These are phyloP conservation scores for Cheirogaleus major DNA, from an alignment of 2,797 vertebrate genomes.

Conservation along the genomic window DNA sequence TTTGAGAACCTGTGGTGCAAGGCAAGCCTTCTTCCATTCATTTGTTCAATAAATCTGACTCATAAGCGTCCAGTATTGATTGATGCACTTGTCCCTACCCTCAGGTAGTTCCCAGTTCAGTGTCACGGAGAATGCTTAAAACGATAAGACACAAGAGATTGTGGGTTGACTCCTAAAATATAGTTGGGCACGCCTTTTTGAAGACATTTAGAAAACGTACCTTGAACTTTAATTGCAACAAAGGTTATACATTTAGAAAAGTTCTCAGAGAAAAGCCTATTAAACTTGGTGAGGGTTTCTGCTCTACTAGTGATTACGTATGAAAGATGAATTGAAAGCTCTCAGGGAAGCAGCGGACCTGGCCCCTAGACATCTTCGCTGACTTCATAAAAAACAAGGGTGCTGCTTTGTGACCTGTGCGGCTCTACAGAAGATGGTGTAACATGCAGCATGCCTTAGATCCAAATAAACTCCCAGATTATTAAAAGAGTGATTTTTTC, in stretches of 20 bases:
- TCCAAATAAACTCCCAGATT: constrained; percentile 80
- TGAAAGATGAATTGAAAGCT: constrained; percentile 73
- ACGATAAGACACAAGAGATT: background rate
- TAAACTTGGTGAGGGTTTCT: constrained; percentile 57
- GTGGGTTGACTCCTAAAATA: constrained; percentile 11
- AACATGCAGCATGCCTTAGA: constrained; percentile 69
- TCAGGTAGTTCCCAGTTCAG: background rate
- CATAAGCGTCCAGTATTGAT: background rate
- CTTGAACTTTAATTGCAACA: constrained; percentile 62
- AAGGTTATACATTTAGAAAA: constrained; percentile 57
- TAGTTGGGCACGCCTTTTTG: background rate
- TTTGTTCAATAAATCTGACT: background rate
- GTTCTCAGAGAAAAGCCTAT: constrained; percentile 62
- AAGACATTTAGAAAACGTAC: constrained; percentile 50
- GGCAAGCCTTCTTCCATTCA: background rate
- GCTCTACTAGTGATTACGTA: constrained; percentile 61
- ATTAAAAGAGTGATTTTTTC: constrained; percentile 78
- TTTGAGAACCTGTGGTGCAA: background rate
- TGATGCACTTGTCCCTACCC: background rate
- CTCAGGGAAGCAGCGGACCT: constrained; percentile 50
- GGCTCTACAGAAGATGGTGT: constrained; percentile 72
- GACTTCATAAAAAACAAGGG: constrained; percentile 78
- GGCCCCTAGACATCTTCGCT: constrained; percentile 66
- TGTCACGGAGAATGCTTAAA: background rate
- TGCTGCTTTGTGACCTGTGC: constrained; percentile 51